Conservation (phyloP, 2,113 vertebrate genomes). For the Psittacara wagleri region DNA sequence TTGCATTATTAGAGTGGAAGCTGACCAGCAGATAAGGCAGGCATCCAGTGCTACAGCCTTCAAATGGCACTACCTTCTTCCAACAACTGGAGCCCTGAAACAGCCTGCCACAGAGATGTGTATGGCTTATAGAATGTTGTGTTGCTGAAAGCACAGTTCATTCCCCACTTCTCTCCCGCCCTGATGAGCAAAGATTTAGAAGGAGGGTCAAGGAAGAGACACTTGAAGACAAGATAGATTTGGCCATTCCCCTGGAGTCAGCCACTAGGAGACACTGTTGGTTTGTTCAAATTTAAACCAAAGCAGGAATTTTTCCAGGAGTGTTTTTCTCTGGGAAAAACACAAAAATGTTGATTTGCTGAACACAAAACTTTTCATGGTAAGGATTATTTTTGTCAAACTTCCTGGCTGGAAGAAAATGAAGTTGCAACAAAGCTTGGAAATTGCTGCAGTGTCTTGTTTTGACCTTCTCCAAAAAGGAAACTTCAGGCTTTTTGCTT, state of each 20-base stretch:
- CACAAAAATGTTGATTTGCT: not conserved
- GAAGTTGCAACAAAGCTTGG: not conserved
- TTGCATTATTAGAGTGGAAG: not conserved
- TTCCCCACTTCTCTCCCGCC: not conserved
- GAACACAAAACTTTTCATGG: slow-evolving; percentile 4
- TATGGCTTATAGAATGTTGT: not conserved
- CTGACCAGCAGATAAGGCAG: slow-evolving; percentile 9
- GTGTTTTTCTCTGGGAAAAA: not conserved
- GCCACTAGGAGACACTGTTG: slow-evolving; percentile 65
- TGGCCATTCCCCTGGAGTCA: slow-evolving; percentile 2
- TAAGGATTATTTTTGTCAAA: not conserved
- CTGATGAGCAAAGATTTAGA: not conserved
- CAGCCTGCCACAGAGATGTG: not conserved
- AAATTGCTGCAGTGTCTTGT: not conserved
- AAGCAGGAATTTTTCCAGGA: not conserved
- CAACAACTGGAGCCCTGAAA: not conserved
- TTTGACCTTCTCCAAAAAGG: not conserved
- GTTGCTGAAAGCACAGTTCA: not conserved
- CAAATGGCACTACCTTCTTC: not conserved
- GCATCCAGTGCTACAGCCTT: not conserved
- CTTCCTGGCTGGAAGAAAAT: not conserved
- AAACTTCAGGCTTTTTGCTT: not conserved
- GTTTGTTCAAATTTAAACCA: not conserved
- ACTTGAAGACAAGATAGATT: not conserved
- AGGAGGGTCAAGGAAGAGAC: not conserved